Evolutionary conservation across 2,113 vertebrate genomes (phyloP), one percentile per base, ranked within the genome.

Genomic region (Tenrec ecaudatus): DNA sequence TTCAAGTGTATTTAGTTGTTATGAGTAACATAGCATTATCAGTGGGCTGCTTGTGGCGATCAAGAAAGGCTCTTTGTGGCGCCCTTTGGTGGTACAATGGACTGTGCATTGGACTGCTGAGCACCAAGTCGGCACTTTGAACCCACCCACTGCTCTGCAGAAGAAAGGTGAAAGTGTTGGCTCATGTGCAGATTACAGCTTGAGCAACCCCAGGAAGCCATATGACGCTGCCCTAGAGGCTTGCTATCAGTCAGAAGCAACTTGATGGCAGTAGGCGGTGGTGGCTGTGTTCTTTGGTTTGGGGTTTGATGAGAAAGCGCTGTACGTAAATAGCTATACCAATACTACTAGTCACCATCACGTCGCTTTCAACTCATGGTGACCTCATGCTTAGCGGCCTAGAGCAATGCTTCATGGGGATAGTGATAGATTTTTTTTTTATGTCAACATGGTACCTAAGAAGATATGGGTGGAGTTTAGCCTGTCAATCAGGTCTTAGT

Each of bases 1-100:
- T 88, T 62, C 9, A 33, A 90, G 64, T 81, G 3, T 33, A 73
- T 86, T 94, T 92, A 88, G 40, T 57, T 89, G 23, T 4, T 80
- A 3, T 89, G 57, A 77, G 2, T 76, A 76, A 20, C 88, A 4
- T 81, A 38, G 47, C 47, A 53, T 53, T 62, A 60, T 60, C 23
- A 62, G 19, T 62, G 23, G 1, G 20, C 12, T 62, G 60, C 23
- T 25, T 62, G 60, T 62, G 33, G 40, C 62, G 2, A 76, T 43
- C 16, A 23, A 82, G 91, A 88, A 87, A 60, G 10, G 10, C 15
- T 38, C n/a, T 78, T 88, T 86, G 17, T 91, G 23, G 89, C 86
- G 29, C 29, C 84, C 27, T 82, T 62, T 62, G 60, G 60, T 62
- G 47, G 47, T 53, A 53, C 11, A 53, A 53, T 53, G 47, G 47